These are phyloP conservation scores for Pangasianodon hypophthalmus DNA, from an alignment of 2,113 vertebrate genomes.

Conservation along the genomic window DNA sequence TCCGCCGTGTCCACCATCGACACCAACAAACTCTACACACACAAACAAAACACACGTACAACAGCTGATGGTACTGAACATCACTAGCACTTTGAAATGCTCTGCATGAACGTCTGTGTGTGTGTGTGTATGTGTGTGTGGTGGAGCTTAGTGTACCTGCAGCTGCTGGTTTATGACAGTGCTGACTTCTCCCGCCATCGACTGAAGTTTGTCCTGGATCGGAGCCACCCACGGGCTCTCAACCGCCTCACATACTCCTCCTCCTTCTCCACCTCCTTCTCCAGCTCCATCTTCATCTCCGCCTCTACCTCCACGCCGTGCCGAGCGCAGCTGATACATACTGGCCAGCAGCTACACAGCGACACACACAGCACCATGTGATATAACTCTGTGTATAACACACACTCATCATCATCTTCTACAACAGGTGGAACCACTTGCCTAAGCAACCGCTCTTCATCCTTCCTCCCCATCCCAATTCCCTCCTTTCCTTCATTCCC, in stretches of 20 bases:
- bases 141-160: slow-evolving; percentile 75
- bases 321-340: slow-evolving; percentile 85
- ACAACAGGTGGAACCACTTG: neutral
- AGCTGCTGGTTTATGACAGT: slow-evolving; percentile 90
- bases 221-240: slow-evolving; percentile 73
- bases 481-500: neutral
- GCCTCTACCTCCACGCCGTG: slow-evolving; percentile 64
- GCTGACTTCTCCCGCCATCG: slow-evolving; percentile 90
- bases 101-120: neutral
- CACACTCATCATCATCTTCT: neutral
- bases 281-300: slow-evolving; percentile 46
- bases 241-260: slow-evolving; percentile 60
- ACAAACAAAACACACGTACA: slow-evolving; percentile 12
- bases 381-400: neutral
- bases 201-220: slow-evolving; percentile 88
- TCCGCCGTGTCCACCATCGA: slow-evolving; percentile 92
- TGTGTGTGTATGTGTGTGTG: slow-evolving; percentile 8
- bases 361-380: slow-evolving; percentile 1
- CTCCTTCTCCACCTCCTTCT: slow-evolving; percentile 49
- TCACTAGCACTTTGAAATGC: neutral
- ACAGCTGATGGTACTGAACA: neutral
- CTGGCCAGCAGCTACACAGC: slow-evolving; percentile 85
- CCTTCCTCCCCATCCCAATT: too few relatives aligned
- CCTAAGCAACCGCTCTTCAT: neutral
- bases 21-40: slow-evolving; percentile 79